Conservation (phyloP, 2,113 vertebrate genomes). For the Fulica atra region DNA sequence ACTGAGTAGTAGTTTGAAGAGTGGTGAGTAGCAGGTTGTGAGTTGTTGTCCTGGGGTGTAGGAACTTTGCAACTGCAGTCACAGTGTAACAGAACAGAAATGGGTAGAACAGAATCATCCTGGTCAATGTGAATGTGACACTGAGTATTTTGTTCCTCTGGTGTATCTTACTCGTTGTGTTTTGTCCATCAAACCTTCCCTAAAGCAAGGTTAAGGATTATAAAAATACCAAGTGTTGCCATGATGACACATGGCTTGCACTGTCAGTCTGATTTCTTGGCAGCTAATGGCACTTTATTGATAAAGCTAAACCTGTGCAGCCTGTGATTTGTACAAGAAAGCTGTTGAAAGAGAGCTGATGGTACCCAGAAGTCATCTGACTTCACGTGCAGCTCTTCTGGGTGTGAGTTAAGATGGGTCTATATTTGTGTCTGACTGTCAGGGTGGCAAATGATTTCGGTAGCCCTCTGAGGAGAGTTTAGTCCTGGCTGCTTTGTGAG, state of each 20-base stretch:
- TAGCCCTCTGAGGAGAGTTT: background rate
- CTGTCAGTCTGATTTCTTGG: slow-evolving; percentile 12
- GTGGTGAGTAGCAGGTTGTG: background rate
- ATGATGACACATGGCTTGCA: background rate
- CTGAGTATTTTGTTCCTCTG: background rate
- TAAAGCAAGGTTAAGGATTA: background rate
- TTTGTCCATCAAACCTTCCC: background rate
- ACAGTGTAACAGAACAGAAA: background rate
- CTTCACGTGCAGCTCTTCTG: background rate
- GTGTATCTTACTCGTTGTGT: background rate
- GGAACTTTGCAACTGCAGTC: background rate
- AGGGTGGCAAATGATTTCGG: background rate
- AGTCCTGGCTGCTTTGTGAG: background rate
- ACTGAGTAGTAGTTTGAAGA: background rate
- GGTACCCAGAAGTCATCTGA: slow-evolving; percentile 21
- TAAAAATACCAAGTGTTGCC: background rate
- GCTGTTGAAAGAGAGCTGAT: background rate
- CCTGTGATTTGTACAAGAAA: background rate
- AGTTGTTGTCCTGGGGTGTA: background rate
- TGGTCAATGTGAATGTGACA: background rate
- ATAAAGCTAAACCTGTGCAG: background rate
- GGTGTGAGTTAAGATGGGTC: background rate
- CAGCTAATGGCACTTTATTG: background rate
- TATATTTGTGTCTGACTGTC: slow-evolving; percentile 1
- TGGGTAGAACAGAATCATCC: background rate